phyloP scores from a whole-genome alignment of 2,888 invertebrate species.

The Clanis bilineata region DNA sequence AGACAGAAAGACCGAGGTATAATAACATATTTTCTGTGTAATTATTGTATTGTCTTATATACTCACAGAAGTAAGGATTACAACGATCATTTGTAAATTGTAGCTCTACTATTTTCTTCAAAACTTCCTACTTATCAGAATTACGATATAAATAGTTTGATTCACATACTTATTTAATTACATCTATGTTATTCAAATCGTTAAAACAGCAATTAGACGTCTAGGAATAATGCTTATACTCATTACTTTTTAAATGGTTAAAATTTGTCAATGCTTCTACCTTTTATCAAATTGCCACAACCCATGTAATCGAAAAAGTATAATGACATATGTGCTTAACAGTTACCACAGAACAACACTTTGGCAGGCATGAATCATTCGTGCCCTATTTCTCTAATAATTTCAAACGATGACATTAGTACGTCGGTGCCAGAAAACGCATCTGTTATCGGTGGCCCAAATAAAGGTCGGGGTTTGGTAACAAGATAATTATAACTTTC shows the following conservation, averaged over 20 bases:
- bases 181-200: too few relatives aligned
- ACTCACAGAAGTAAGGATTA: too few relatives aligned
- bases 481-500: conserved; percentile 30
- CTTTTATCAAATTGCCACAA: background rate
- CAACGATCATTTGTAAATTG: too few relatives aligned
- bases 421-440: conserved; percentile 11
- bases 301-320: background rate
- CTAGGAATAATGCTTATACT: too few relatives aligned
- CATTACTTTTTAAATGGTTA: too few relatives aligned
- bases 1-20: background rate
- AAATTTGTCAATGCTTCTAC: too few relatives aligned
- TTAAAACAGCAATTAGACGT: too few relatives aligned
- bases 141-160: too few relatives aligned
- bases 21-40: background rate
- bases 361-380: background rate
- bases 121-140: too few relatives aligned
- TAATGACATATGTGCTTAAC: background rate
- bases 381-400: conserved; percentile 6
- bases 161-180: too few relatives aligned
- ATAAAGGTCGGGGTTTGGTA: conserved; percentile 5
- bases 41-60: background rate
- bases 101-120: too few relatives aligned
- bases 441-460: conserved; percentile 5
- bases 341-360: background rate
- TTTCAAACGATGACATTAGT: background rate